These are phyloP conservation scores for Sebastes cheni DNA, from an alignment of 2,797 vertebrate species.

Conservation along the genomic window DNA sequence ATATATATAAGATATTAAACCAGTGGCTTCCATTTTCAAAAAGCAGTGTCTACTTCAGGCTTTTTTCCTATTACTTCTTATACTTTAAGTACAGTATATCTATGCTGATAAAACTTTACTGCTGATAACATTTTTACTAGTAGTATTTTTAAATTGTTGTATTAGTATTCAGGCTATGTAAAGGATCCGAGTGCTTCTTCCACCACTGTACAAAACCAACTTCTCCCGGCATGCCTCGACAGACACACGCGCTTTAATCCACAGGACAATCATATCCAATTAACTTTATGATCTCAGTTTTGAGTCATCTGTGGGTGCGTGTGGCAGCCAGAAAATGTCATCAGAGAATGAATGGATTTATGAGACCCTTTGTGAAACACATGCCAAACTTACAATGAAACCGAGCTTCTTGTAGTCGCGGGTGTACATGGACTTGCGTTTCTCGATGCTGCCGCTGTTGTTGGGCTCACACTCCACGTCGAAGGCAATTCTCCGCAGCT, in stretches of 20 bases:
- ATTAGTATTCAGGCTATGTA: neutral
- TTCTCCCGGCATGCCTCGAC: neutral
- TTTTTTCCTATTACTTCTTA: neutral
- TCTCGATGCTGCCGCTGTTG: conserved; percentile 94
- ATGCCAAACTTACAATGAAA: conserved; percentile 91
- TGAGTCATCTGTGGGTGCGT: neutral
- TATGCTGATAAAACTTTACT: neutral
- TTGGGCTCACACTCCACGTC: conserved; percentile 93
- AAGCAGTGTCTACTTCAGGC: neutral
- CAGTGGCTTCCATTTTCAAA: neutral
- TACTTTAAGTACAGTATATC: neutral
- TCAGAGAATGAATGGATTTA: neutral
- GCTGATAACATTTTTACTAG: neutral
- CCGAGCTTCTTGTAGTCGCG: conserved; percentile 98
- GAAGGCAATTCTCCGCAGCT: conserved; percentile 96
- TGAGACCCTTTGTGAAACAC: neutral
- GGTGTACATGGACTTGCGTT: conserved; percentile 99
- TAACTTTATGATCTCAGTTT: conserved; percentile 10
- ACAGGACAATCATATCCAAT: conserved; percentile 25
- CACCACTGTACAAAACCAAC: neutral
- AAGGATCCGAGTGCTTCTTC: neutral
- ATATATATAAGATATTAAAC: neutral
- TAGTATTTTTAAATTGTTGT: neutral
- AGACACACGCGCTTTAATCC: conserved; percentile 15
- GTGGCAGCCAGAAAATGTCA: neutral